Conservation (phyloP, 37 sponge, comb jelly and placozoan genomes). For the Corticium candelabrum region DNA sequence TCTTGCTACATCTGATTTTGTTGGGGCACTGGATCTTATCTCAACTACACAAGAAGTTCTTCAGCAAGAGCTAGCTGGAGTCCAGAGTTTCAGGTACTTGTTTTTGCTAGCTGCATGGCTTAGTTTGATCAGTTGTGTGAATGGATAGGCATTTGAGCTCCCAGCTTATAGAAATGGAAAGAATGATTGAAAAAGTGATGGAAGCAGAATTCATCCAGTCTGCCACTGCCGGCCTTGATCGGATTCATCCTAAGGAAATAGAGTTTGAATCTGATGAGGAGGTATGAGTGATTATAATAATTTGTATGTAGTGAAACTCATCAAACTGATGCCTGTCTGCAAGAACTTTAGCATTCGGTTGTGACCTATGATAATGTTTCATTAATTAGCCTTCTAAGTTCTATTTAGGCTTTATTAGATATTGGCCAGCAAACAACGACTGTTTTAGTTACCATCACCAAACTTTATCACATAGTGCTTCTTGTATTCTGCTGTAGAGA, state of each 20-base stretch:
- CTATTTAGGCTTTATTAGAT: no score
- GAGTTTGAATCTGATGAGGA: conserved; percentile 11
- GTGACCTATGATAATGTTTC: no score
- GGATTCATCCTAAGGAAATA: no score
- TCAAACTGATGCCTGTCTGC: no score
- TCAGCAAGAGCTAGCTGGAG: conserved; percentile 71
- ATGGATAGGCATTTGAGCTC: conserved; percentile 74
- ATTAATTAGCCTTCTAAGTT: no score
- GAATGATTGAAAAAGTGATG: conserved; percentile 82
- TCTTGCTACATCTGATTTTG: conserved; percentile 77
- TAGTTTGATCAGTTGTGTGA: background rate
- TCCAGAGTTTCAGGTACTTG: conserved; percentile 68
- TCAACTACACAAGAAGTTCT: conserved; percentile 86
- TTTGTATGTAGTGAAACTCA: no score
- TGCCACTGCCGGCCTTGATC: conserved; percentile 8
- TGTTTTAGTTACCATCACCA: no score
- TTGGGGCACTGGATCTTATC: conserved; percentile 93
- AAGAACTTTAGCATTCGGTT: no score
- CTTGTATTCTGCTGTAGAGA: no score
- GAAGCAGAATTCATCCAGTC: conserved; percentile 82
- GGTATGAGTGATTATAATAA: conserved; percentile 5
- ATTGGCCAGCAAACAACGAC: no score
- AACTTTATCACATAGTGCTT: no score
- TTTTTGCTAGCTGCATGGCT: background rate
- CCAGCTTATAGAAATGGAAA: conserved; percentile 83